These are phyloP conservation scores for Iselma pallidipennis DNA, from an alignment of 2,888 invertebrate genomes.

Conservation along the genomic window DNA sequence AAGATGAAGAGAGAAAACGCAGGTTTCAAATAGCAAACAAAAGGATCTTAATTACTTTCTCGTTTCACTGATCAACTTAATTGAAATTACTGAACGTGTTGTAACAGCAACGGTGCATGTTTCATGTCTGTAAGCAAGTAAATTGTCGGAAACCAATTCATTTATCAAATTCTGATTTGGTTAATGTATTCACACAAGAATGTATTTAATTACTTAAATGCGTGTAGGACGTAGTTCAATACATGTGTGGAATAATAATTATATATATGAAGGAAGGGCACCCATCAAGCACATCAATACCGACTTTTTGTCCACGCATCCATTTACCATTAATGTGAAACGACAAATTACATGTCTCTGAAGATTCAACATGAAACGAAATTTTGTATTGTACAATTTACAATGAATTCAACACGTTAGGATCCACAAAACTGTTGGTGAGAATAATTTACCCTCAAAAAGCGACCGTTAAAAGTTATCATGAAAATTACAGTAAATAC, in stretches of 20 bases:
- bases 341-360: neutral
- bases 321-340: neutral
- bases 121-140: slow-evolving; percentile 15
- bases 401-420: too few species aligned
- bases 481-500: slow-evolving; percentile 38
- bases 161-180: slow-evolving; percentile 36
- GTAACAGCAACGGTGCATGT: slow-evolving; percentile 5
- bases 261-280: neutral
- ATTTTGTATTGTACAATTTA: too few species aligned
- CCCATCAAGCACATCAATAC: neutral
- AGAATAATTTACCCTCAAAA: neutral
- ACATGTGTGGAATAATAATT: neutral
- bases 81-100: slow-evolving; percentile 29
- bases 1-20: slow-evolving; percentile 11
- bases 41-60: slow-evolving; percentile 33
- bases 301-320: neutral
- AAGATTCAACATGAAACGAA: too few species aligned
- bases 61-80: slow-evolving; percentile 34
- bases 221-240: slow-evolving; percentile 10
- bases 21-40: slow-evolving; percentile 19
- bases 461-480: slow-evolving; percentile 25
- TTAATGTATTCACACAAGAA: slow-evolving; percentile 28
- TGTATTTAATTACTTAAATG: slow-evolving; percentile 34
- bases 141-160: slow-evolving; percentile 31
- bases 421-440: too few species aligned